phyloP scores from a whole-genome alignment of 1,140 invertebrate species.

The Papilio polyxenes region DNA sequence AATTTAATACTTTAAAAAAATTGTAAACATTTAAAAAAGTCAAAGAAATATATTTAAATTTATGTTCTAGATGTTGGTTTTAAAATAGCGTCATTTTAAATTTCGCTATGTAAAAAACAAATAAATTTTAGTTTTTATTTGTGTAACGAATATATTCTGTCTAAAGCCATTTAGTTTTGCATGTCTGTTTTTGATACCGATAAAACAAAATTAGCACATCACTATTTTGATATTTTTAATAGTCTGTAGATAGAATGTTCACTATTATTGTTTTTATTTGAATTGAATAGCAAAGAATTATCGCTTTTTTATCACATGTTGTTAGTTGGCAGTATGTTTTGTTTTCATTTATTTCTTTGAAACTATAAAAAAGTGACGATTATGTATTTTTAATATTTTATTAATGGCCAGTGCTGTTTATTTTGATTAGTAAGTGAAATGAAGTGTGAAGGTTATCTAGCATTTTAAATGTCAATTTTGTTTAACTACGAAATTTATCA shows the following conservation, averaged over 20 bases:
- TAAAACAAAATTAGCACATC: conserved; percentile 11
- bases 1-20: too few relatives aligned
- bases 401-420: neutral
- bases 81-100: neutral
- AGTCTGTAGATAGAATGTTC: neutral
- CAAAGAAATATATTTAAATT: neutral
- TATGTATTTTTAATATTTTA: neutral
- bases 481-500: too few relatives aligned
- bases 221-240: conserved; percentile 9
- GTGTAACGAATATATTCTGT: neutral
- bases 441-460: neutral
- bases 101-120: neutral
- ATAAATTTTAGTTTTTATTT: neutral
- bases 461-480: neutral
- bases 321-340: neutral
- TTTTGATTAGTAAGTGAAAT: neutral
- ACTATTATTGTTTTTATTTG: conserved; percentile 1
- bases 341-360: neutral
- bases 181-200: conserved; percentile 13
- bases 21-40: neutral
- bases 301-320: neutral
- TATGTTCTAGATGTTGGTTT: neutral
- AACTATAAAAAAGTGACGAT: neutral
- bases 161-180: conserved; percentile 2
- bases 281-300: neutral